Evolutionary conservation across 1,140 invertebrate species (phyloP).

Genomic region (Neotoxoptera formosana): DNA sequence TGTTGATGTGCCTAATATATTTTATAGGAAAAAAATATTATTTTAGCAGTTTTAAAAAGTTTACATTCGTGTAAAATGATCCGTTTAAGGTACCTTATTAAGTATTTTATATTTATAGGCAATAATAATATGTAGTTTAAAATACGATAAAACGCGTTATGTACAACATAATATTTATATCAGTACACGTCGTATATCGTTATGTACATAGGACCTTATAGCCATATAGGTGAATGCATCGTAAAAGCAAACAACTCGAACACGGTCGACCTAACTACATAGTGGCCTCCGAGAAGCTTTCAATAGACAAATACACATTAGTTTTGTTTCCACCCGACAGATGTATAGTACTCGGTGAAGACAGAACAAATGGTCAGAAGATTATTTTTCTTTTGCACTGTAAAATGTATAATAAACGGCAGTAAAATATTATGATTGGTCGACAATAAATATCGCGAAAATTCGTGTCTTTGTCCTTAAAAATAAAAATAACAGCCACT

Average conservation of each 20-base stretch:
- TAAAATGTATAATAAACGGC: background rate
- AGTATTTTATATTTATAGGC: background rate
- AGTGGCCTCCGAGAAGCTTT: background rate
- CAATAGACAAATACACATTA: background rate
- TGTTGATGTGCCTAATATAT: too few relatives aligned
- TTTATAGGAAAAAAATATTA: too few relatives aligned
- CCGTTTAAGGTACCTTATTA: too few relatives aligned
- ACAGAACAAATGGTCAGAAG: background rate
- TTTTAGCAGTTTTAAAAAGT: too few relatives aligned
- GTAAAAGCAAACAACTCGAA: conserved; percentile 6
- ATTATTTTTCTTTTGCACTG: background rate
- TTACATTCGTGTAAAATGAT: too few relatives aligned
- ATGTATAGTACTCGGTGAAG: background rate
- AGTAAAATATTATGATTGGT: conserved; percentile 1
- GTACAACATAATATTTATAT: background rate
- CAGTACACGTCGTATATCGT: background rate
- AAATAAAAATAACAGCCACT: background rate
- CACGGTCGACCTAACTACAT: background rate
- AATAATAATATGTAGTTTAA: background rate
- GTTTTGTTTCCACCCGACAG: background rate
- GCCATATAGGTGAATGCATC: background rate
- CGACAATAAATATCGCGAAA: background rate
- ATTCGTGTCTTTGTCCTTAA: background rate
- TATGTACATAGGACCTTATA: background rate
- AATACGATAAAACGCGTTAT: background rate